These are phyloP conservation scores for Oncorhynchus nerka DNA, from an alignment of 2,113 vertebrate species.

Conservation along the genomic window DNA sequence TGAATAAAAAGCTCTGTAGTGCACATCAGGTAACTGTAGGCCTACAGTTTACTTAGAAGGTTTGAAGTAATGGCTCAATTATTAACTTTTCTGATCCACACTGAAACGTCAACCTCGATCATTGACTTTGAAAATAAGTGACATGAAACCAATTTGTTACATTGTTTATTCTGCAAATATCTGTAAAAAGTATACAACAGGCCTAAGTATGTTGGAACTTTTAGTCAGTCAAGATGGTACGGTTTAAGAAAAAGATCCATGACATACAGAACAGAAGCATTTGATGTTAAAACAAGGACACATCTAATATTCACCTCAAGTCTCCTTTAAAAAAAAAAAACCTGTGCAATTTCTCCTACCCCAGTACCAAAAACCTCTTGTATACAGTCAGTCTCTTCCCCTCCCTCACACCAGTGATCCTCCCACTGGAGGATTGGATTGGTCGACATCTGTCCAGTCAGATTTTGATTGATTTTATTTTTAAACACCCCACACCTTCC, in stretches of 20 bases:
- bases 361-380: slow-evolving; percentile 32
- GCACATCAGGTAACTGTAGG: too few species aligned
- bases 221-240: slow-evolving; percentile 50
- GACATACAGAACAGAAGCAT: slow-evolving; percentile 64
- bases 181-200: slow-evolving; percentile 77
- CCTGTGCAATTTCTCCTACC: slow-evolving; percentile 54
- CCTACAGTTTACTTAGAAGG: too few species aligned
- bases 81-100: too few species aligned
- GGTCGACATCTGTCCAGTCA: slow-evolving; percentile 30
- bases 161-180: slow-evolving; percentile 79
- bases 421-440: slow-evolving; percentile 11
- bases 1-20: too few species aligned
- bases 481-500: slow-evolving; percentile 1
- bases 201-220: slow-evolving; percentile 64
- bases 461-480: background rate
- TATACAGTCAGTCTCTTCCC: slow-evolving; percentile 5
- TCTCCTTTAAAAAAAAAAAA: slow-evolving; percentile 25
- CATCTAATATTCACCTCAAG: slow-evolving; percentile 27
- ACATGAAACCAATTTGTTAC: slow-evolving; percentile 39
- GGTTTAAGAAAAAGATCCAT: slow-evolving; percentile 56
- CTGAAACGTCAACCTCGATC: too few species aligned
- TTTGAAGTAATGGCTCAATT: too few species aligned
- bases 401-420: slow-evolving; percentile 3
- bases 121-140: background rate
- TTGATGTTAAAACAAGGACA: slow-evolving; percentile 64